Percentiles rank a stretch among this genome's conserved stretches.
Conservation (phyloP, 2,797 vertebrate genomes). For the Manis javanica region DNA sequence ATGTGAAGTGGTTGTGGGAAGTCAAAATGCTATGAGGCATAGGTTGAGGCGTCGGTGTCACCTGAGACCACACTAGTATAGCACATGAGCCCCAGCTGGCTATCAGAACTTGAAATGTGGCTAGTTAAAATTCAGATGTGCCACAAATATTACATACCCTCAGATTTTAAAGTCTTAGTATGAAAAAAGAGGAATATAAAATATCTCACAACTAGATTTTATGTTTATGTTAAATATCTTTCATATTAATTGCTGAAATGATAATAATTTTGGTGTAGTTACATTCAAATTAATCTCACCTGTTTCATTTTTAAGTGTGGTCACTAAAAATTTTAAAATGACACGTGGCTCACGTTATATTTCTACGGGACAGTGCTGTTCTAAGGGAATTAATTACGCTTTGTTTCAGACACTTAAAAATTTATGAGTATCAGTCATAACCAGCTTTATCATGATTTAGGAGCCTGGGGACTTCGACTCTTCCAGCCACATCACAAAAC, state of each 20-base stretch:
- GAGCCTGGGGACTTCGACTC: background rate
- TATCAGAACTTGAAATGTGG: background rate
- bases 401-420: background rate
- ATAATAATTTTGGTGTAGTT: background rate
- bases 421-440: background rate
- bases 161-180: background rate
- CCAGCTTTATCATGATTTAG: background rate
- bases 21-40: background rate
- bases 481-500: background rate
- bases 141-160: rapidly evolving
- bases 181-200: background rate
- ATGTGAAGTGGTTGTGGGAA: background rate
- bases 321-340: background rate
- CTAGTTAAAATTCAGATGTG: background rate
- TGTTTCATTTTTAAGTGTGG: background rate
- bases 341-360: rapidly evolving
- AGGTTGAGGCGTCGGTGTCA: too few relatives aligned
- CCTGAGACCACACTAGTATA: rapidly evolving
- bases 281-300: background rate
- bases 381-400: background rate
- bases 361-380: background rate
- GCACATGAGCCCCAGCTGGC: background rate
- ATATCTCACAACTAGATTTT: background rate
- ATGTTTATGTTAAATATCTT: background rate
- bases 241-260: background rate